Evolutionary conservation across 2,888 invertebrate species (phyloP), one percentile per base, ranked within the genome.

Genomic region (Podotricha telesiphe): DNA sequence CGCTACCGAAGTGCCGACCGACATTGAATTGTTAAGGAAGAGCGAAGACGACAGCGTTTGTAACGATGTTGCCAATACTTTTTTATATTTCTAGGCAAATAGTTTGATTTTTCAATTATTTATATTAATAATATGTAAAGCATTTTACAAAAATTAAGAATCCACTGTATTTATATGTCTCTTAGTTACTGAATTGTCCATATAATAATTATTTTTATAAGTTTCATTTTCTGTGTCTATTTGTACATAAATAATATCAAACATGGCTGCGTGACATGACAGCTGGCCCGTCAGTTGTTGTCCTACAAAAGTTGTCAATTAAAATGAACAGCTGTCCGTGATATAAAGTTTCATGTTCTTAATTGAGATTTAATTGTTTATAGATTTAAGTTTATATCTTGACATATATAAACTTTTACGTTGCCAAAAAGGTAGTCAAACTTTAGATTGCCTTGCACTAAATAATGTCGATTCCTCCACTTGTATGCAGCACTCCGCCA

Each of bases 401-500:
- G 20, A 42, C 34, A 47, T 20, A 20, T 22, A 64, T n/a, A 67
- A 34, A 66, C 42, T 50, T 48, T 59, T 48, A 40, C 5, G 20
- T 47, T 45, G 62, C 61, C 20, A 17, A 67, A 50, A 19, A 19
- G 20, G 17, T 34, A 61, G 51, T 45, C 34, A 10, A 45, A 19
- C 59, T 53, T 50, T 19, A 22, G 42, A 47, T 45, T 37, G 40
- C 40, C 45, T 55, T 69, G 45, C 45, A 45, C 11, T 66, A 62
- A 75, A 90, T 79, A 79, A 94, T 94, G 94, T 94, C 94, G 80
- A 94, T 95, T 83, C 95, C 95, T 84, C 95, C 95, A 73, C 89
- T 95, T 77, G 94, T 95, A 78, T 94, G 95, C 78, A 94, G 94
- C 70, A 94, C 95, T 78, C 95, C 95, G 78, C 95, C 95, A 73